These are phyloP conservation scores for Patella caerulea DNA, from an alignment of 2,888 invertebrate species.

Conservation along the genomic window DNA sequence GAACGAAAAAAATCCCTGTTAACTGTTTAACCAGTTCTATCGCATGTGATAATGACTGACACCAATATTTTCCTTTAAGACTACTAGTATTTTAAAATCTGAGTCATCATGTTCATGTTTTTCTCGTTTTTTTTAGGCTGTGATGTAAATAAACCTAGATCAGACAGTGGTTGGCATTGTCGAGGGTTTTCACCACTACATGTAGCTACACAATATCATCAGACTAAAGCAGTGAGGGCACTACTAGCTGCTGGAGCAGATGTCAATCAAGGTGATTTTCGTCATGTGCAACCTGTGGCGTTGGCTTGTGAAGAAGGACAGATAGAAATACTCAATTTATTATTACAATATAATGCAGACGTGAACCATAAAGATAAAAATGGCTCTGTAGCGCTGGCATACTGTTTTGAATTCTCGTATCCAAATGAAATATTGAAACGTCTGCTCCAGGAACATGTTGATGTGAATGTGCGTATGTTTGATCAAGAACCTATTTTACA, in stretches of 20 bases:
- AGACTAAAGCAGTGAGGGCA: neutral
- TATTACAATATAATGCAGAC: neutral
- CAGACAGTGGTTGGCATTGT: conserved; percentile 1
- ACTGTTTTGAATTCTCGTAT: conserved; percentile 4
- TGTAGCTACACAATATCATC: conserved; percentile 3
- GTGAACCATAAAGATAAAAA: conserved; percentile 4
- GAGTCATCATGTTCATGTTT: too few species aligned
- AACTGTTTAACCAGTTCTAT: too few species aligned
- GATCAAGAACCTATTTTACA: conserved; percentile 4
- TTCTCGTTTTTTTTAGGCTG: neutral
- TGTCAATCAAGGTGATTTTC: neutral
- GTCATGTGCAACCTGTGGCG: neutral
- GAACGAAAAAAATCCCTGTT: too few species aligned
- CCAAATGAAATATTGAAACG: neutral
- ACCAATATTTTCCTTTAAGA: too few species aligned
- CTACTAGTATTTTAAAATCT: too few species aligned
- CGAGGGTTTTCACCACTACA: neutral
- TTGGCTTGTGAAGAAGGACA: conserved; percentile 2
- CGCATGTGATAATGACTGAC: too few species aligned
- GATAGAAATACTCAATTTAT: neutral
- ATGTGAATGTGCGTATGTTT: neutral
- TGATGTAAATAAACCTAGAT: conserved; percentile 4
- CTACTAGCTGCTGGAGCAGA: neutral
- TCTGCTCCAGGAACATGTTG: neutral
- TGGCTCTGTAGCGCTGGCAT: neutral